Base-by-base conservation (phyloP, 2,888 invertebrate species). In the Notocelia uddmanniana region DNA sequence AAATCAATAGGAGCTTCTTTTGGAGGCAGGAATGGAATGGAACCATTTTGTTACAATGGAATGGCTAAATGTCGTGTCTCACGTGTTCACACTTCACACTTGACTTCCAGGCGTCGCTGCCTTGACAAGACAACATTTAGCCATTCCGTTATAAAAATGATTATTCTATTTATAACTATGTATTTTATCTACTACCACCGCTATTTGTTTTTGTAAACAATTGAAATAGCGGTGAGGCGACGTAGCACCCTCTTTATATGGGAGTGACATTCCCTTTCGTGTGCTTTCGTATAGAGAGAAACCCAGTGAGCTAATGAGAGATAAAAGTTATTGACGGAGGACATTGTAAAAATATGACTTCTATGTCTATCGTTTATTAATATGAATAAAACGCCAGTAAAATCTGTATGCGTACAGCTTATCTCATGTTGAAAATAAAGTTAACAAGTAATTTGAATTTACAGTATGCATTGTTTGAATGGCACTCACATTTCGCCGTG, bases 401-500 rank as follows among this genome's bases (percentile, higher is more conserved):
- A 62, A 62, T 62, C 52, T 21, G 19, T 21, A 19, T 34, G 54
- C n/a, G 19, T 64, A 50, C 10, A 31, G 37, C 21, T 54, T 21
- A 48, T 21, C 37, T 41, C 50, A 60, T 31, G 31, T 41, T 45
- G 18, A 54, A 48, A 23, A 23, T 37, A 23, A 57, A 48, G 57
- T 66, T 45, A 34, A 18, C 48, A 18, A 34, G 54, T 67, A 23
- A 19, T 62, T 72, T 18, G 19, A 48, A 57, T 37, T 64, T 74
- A 71, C 63, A 60, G 63, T 57, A 64, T 63, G 79, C 79, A 82
- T 84, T 85, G 82, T 85, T 84, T 77, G 78, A 77, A 80, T 79
- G 75, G 80, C 75, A 79, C 78, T 81, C 78, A 79, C 81, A 85
- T 85, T 82, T 83, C 82, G 77, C 73, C 31, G 18, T 83, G 80